Evolutionary conservation across 2,797 vertebrate species (phyloP).

Genomic region (Glyptemys insculpta): DNA sequence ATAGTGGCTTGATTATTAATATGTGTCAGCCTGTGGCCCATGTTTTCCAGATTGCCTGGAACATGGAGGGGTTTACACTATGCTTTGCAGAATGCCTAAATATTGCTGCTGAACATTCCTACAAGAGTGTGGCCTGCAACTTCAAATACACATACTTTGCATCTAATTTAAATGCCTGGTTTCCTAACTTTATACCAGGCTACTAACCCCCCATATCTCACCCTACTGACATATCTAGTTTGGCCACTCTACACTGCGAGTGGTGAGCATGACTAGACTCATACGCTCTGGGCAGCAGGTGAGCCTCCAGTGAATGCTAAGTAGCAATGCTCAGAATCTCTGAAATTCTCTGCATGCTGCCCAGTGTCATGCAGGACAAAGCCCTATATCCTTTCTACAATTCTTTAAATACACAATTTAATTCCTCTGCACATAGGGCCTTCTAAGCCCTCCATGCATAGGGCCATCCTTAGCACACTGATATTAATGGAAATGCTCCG

Average conservation of each 20-base stretch:
- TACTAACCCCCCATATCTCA: not conserved
- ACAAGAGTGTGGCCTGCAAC: not conserved
- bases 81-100: not conserved
- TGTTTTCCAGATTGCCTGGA: not conserved
- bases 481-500: not conserved
- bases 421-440: not conserved
- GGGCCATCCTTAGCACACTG: not conserved
- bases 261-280: not conserved
- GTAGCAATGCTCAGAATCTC: not conserved
- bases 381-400: not conserved
- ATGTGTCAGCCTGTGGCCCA: not conserved
- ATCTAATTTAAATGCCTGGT: conserved; percentile 26
- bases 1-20: not conserved
- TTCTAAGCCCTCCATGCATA: not conserved
- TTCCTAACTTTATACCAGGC: not conserved
- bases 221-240: not conserved
- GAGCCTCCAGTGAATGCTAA: not conserved
- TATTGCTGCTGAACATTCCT: not conserved
- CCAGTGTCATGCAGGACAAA: not conserved
- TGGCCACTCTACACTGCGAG: not conserved
- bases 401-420: not conserved
- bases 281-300: not conserved
- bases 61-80: not conserved
- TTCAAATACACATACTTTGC: not conserved
- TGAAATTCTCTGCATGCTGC: not conserved